Percentiles rank a stretch among this genome's conserved stretches.
Evolutionary conservation across 2,888 invertebrate species (phyloP).

Genomic region (Noctua janthe): DNA sequence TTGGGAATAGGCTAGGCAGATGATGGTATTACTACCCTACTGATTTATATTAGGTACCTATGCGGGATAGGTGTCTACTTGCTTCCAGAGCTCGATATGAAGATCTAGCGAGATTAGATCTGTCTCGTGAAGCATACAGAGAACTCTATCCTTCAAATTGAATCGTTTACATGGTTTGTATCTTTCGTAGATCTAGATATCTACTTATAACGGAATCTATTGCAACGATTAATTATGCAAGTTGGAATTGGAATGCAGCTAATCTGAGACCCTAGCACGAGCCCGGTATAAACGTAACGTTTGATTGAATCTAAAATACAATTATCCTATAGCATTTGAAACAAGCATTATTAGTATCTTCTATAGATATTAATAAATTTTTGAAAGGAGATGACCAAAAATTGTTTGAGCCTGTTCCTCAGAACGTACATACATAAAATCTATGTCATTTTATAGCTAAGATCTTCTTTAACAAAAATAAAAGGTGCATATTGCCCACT

Average conservation of each 20-base stretch:
- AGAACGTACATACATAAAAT: too few species aligned
- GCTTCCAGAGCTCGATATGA: slow-evolving; percentile 14
- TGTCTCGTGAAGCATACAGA: background rate
- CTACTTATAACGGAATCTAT: background rate
- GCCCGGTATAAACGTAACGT: background rate
- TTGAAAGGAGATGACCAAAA: too few species aligned
- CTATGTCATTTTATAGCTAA: too few species aligned
- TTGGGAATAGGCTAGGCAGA: too few species aligned
- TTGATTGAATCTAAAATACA: too few species aligned
- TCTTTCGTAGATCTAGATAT: background rate
- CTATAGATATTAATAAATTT: too few species aligned
- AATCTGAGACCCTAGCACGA: background rate
- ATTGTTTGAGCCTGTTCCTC: too few species aligned
- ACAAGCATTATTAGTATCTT: too few species aligned
- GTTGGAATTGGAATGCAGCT: background rate
- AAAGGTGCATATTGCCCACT: too few species aligned
- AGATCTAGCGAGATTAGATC: slow-evolving; percentile 31
- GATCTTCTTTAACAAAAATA: too few species aligned
- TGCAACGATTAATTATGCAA: slow-evolving; percentile 11
- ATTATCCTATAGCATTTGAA: too few species aligned
- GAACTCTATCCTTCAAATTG: background rate
- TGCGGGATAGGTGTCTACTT: background rate
- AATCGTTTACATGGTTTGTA: slow-evolving; percentile 11
- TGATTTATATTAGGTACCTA: background rate
- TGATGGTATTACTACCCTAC: too few species aligned